Conservation (phyloP, 2,113 vertebrate species). For the Montifringilla adamsi region DNA sequence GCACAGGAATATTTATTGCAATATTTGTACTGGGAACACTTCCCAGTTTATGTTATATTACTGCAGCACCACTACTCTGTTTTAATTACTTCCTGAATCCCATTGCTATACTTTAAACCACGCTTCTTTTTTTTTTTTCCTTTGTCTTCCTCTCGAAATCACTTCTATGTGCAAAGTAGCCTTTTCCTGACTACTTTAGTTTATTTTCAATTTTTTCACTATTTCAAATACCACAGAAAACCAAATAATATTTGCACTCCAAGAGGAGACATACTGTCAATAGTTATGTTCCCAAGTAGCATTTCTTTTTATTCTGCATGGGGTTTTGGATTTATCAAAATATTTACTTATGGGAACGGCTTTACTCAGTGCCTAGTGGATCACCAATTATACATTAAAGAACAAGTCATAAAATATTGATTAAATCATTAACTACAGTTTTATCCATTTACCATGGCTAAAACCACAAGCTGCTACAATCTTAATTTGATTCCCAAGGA, state of each 20-base stretch:
- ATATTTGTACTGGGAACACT: not conserved
- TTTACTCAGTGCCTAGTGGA: constrained; percentile 15
- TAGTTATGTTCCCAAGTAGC: not conserved
- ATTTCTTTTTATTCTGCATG: not conserved
- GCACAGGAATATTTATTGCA: not conserved
- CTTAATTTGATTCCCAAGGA: constrained; percentile 42
- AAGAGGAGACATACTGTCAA: not conserved
- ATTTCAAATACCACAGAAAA: not conserved
- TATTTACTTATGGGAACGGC: constrained; percentile 26
- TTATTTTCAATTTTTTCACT: not conserved
- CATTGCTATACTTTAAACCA: not conserved
- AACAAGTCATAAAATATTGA: constrained; percentile 58
- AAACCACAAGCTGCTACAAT: constrained; percentile 15
- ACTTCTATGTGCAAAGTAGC: not conserved
- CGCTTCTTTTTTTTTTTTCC: not conserved
- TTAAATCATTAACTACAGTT: constrained; percentile 60
- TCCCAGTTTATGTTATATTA: not conserved
- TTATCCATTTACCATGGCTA: constrained; percentile 36
- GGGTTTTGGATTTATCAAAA: constrained; percentile 31
- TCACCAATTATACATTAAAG: constrained; percentile 45
- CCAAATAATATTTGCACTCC: not conserved
- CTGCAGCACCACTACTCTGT: not conserved
- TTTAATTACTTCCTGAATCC: not conserved
- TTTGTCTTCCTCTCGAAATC: not conserved
- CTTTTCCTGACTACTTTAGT: not conserved